Percentiles rank a stretch among this genome's conserved stretches.
phyloP scores from a whole-genome alignment of 2,797 vertebrate genomes.

The Buphagus erythrorhynchus region DNA sequence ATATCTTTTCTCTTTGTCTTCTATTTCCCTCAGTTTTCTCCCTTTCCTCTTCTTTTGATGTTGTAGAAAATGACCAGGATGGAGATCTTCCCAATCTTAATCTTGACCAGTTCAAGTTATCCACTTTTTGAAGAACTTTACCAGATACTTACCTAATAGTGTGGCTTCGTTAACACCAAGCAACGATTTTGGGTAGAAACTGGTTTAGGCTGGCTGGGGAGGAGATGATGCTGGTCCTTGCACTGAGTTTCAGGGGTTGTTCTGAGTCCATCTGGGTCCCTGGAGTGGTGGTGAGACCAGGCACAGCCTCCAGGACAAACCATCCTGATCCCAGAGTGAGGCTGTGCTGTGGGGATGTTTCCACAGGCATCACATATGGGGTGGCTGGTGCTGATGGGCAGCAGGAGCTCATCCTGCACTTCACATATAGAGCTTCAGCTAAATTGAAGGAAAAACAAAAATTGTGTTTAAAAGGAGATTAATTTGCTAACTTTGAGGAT shows the following conservation, averaged over 20 bases:
- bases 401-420: background rate
- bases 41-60: background rate
- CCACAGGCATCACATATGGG: rapidly evolving
- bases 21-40: background rate
- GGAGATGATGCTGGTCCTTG: background rate
- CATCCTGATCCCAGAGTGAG: background rate
- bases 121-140: background rate
- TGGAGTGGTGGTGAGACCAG: background rate
- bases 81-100: background rate
- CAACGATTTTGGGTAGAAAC: background rate
- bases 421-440: rapidly evolving
- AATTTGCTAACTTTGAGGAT: background rate
- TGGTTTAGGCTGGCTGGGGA: background rate
- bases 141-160: background rate
- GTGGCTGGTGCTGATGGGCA: rapidly evolving
- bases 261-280: background rate
- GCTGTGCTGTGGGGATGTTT: rapidly evolving
- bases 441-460: background rate
- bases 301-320: background rate
- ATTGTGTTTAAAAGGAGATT: background rate
- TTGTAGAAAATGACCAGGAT: background rate
- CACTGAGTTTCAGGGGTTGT: rapidly evolving
- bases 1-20: conserved; percentile 5
- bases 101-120: background rate
- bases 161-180: rapidly evolving